Evolutionary conservation across 1,140 invertebrate genomes (phyloP).

Genomic region (Harlomillsia oculata): DNA sequence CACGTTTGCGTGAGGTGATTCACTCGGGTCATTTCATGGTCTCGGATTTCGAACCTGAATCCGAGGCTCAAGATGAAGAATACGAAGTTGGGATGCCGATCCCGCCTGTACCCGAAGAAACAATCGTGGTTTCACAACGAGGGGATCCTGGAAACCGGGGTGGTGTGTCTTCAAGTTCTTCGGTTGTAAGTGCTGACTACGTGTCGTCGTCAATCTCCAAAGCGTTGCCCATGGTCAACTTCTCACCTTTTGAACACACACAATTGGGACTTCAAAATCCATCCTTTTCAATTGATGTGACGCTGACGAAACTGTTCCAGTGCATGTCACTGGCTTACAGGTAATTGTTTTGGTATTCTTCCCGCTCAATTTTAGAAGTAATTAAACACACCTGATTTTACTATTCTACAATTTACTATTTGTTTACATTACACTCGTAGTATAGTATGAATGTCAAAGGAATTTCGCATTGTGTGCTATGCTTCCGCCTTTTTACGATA

Average conservation of each 20-base stretch:
- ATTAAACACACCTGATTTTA: background rate
- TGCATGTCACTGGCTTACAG: conserved; percentile 95
- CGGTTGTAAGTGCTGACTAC: background rate
- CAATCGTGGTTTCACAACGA: background rate
- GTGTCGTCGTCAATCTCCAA: too few species aligned
- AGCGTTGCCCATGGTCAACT: too few species aligned
- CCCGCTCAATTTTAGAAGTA: too few species aligned
- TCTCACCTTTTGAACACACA: background rate
- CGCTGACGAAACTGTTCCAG: conserved; percentile 87
- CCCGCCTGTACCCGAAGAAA: conserved; percentile 53
- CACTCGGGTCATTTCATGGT: conserved; percentile 98
- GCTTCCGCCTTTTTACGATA: too few species aligned
- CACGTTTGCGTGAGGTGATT: conserved; percentile 56
- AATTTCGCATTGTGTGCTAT: background rate
- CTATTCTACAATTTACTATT: background rate
- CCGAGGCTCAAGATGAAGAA: conserved; percentile 79
- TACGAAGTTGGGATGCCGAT: conserved; percentile 63
- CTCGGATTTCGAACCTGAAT: conserved; percentile 74
- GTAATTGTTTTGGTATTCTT: conserved; percentile 43
- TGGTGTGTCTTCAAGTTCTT: background rate
- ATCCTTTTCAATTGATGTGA: conserved; percentile 78
- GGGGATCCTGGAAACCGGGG: too few species aligned
- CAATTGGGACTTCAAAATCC: conserved; percentile 38
- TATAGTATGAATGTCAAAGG: too few species aligned
- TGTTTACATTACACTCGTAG: too few species aligned